Evolutionary conservation across 2,113 vertebrate genomes (phyloP), one percentile per base, ranked within the genome.

Genomic region (Malurus alboscapulatus): DNA sequence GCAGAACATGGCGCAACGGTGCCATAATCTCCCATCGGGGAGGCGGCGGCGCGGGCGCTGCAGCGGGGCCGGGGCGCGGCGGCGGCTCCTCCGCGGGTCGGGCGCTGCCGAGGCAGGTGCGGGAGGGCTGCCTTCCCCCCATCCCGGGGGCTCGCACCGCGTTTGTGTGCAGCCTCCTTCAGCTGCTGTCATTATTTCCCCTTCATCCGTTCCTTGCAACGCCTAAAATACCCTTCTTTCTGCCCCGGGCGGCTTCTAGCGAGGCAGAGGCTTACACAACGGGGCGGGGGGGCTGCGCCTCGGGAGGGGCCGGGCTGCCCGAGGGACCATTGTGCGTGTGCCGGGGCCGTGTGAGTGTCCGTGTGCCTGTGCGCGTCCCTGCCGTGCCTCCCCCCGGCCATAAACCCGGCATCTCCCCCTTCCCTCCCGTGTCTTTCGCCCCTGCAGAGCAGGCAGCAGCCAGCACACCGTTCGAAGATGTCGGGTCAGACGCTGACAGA

Each of bases 401-500:
- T 57, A 87, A 92, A 84, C 68, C 71, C 14, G 76, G 94, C 61
- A 86, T 74, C 7, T 88, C 87, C 77, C 71, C 48, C 38, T 88
- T 79, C 89, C 83, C 67, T 84, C 34, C 66, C 71, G 69, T 93
- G 69, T 91, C 63, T 89, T 76, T 62, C 51, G 36, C 85, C 92
- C 57, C 89, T 67, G 95, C 97, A 98, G 98, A 97, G 94, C 79
- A 82, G 93, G 50, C 85, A 76, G 92, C 93, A 45, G 85, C 94
- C 94, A 71, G 93, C 93, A 77, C 94, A 55, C 76, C 84, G 93
- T 96, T 80, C 95, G 98, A 99, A 99, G 98, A 99, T 99, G 99
- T 99, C 99, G 98, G 99, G 99, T 95, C 99, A 99, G 95, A 99
- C 99, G 97, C 98, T 99, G 97, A 99, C 99, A 88, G 99, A 99